Evolutionary conservation across 2,888 invertebrate genomes (phyloP).

Genomic region (Rhingia rostrata): DNA sequence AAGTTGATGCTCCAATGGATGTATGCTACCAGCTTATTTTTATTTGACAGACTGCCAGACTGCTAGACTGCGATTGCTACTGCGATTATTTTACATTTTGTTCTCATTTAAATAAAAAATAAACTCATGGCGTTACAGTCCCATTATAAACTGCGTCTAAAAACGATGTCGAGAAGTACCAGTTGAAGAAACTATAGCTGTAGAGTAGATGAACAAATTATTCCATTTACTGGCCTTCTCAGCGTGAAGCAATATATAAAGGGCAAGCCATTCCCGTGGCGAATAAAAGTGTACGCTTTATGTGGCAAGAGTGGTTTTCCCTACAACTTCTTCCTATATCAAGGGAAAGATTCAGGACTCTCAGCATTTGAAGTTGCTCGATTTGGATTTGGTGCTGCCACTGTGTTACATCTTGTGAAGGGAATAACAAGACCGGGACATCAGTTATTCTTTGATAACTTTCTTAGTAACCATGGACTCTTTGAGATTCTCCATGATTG

Average conservation of each 20-base stretch:
- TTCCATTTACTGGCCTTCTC: background rate
- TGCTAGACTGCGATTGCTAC: too few relatives aligned
- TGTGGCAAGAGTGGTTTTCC: slow-evolving; percentile 1
- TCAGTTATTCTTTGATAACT: slow-evolving; percentile 1
- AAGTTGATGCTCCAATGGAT: too few relatives aligned
- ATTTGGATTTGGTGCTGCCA: background rate
- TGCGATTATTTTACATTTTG: too few relatives aligned
- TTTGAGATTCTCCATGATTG: background rate
- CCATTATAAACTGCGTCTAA: background rate
- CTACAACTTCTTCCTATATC: background rate
- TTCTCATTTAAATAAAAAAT: too few relatives aligned
- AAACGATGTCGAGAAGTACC: slow-evolving; percentile 2
- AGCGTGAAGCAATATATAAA: background rate
- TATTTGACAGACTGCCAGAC: too few relatives aligned
- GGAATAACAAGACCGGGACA: background rate
- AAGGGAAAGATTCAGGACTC: background rate
- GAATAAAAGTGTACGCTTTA: background rate
- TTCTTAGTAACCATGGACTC: background rate
- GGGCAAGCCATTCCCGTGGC: background rate
- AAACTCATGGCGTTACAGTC: too few relatives aligned
- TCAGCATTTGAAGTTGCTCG: background rate
- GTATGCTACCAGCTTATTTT: too few relatives aligned
- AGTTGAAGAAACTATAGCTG: background rate
- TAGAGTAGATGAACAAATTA: background rate
- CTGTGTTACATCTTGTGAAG: background rate